Base-by-base conservation (phyloP, 2,797 vertebrate genomes). In the Gymnothorax javanicus region DNA sequence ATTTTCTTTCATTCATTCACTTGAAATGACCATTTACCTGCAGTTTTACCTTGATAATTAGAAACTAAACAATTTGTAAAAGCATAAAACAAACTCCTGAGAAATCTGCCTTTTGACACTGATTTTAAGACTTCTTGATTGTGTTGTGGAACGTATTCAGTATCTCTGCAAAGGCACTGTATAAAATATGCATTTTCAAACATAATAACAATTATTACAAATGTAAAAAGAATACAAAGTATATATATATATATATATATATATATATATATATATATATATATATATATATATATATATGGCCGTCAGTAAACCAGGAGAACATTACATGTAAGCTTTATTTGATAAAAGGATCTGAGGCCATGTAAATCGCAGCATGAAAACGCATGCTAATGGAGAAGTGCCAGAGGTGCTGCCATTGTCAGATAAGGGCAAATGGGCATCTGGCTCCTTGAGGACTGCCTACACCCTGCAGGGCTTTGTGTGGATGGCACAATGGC, bases 401-500 rank as follows among this genome's bases (percentile, higher is more conserved):
- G 2, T 15, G 7, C 4, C 50, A 54, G 75, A 20, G 75, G 11
- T 8, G 50, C 43, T 17, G 75, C 43, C 50, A 54, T 79, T 79
- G 75, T 79, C 23, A 20, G 75, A 56, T 52, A 52, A 20, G 73
- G 43, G 73, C 79, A 52, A 82, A 82, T 82, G 79, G 79, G 79
- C 79, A 58, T 57, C 23, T 27, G 11, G 15, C 56, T 25, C 23
- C 54, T 27, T 59, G 56, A 27, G 52, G 81, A n/a, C 81, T 83
- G 56, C 17, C 25, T 57, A 83, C 81, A 83, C 81, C 81, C 81
- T 59, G 56, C 25, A 17, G 81, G 5, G 81, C 81, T 83, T 83
- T 83, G 56, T 83, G n/a, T 4, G 81, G 81, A 57, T 12, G 17
- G n/a, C 81, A 83, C 81, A 83, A 83, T 83, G 81, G 50, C 23